Evolutionary conservation across 30 jellyfish, hydroid and myxozoan genomes (phyloP).

Genomic region (Hydra vulgaris): DNA sequence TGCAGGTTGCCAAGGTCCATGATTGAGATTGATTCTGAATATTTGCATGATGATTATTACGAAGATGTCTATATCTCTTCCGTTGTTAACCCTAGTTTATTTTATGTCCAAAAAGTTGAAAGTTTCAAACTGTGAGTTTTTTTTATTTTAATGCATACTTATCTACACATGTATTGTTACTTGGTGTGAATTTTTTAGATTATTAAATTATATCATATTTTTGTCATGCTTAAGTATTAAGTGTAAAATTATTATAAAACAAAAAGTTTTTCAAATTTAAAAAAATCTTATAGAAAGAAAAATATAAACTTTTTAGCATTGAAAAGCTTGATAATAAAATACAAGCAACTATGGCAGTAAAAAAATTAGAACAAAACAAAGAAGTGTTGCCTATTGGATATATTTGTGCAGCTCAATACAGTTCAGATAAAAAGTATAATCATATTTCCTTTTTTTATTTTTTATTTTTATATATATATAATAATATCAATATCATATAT

Average conservation of each 20-base stretch:
- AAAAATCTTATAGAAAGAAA: too few relatives aligned
- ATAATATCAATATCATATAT: too few relatives aligned
- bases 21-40: constrained; percentile 33
- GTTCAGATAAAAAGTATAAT: constrained; percentile 49
- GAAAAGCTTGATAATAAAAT: constrained; percentile 59
- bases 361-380: background rate
- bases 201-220: too few relatives aligned
- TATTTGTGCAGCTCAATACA: constrained; percentile 61
- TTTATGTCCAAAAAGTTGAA: constrained; percentile 55
- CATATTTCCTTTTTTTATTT: background rate
- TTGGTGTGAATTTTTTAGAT: too few relatives aligned
- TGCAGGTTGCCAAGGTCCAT: constrained; percentile 20
- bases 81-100: constrained; percentile 59
- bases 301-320: constrained; percentile 42
- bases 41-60: constrained; percentile 41
- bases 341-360: constrained; percentile 70
- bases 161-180: too few relatives aligned
- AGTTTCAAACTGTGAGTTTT: constrained; percentile 33
- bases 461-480: too few relatives aligned
- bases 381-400: constrained; percentile 49
- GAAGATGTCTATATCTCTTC: constrained; percentile 82
- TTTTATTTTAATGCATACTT: too few relatives aligned
- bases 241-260: too few relatives aligned
- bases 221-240: too few relatives aligned
- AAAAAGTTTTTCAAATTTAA: too few relatives aligned